These are phyloP conservation scores for Triops cancriformis DNA, from an alignment of 1,140 invertebrate genomes.

Conservation along the genomic window DNA sequence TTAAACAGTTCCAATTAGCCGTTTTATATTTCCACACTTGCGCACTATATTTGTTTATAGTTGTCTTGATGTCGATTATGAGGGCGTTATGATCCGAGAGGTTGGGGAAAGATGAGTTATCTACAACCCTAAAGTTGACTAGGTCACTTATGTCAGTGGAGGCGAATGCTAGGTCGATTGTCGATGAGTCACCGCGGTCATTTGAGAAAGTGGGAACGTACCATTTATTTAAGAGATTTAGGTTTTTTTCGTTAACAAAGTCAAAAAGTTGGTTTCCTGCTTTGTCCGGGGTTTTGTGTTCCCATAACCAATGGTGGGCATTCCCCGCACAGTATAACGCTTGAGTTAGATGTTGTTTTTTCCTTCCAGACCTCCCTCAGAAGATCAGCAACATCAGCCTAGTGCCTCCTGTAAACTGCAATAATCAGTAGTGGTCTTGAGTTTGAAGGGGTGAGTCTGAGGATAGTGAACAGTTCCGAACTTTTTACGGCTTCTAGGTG, in stretches of 20 bases:
- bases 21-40: not conserved
- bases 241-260: constrained; percentile 6
- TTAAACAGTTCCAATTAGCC: not conserved
- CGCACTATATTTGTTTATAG: not conserved
- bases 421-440: too few relatives aligned
- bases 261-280: not conserved
- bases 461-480: too few relatives aligned
- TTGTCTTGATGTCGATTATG: not conserved
- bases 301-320: too few relatives aligned
- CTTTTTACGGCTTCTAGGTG: too few relatives aligned
- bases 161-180: not conserved
- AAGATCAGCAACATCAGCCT: too few relatives aligned
- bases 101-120: not conserved
- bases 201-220: constrained; percentile 18
- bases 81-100: not conserved
- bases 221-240: not conserved
- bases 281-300: not conserved
- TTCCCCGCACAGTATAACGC: not conserved
- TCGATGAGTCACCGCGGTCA: constrained; percentile 5
- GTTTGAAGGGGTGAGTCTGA: too few relatives aligned
- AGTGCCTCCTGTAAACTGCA: too few relatives aligned
- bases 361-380: too few relatives aligned
- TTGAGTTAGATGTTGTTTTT: too few relatives aligned
- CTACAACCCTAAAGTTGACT: not conserved
- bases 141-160: not conserved